Percentiles rank a stretch among this genome's conserved stretches.
phyloP scores from a whole-genome alignment of 2,888 invertebrate species.

The Apotomis turbidana region DNA sequence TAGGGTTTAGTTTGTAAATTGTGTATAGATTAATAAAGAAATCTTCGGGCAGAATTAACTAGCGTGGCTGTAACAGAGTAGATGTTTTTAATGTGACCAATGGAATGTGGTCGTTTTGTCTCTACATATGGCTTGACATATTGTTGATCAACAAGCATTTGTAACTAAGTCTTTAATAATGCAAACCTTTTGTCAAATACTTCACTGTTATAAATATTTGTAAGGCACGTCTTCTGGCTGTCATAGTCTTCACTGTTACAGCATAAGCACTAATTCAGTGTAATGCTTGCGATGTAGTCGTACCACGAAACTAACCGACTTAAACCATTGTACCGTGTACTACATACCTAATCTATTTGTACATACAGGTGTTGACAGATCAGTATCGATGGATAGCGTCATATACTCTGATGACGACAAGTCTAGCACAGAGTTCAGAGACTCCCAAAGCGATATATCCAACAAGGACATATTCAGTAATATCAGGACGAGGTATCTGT shows the following conservation, averaged over 20 bases:
- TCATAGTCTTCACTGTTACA: conserved; percentile 9
- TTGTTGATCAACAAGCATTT: too few relatives aligned
- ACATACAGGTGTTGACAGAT: conserved; percentile 77
- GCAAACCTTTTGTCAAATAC: background rate
- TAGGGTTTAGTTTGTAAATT: conserved; percentile 24
- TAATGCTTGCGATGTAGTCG: conserved; percentile 60
- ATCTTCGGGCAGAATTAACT: conserved; percentile 59
- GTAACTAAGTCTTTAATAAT: too few relatives aligned
- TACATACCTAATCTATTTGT: conserved; percentile 56
- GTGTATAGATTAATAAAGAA: conserved; percentile 24
- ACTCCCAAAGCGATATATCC: conserved; percentile 66
- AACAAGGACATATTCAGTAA: conserved; percentile 72
- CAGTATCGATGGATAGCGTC: conserved; percentile 73
- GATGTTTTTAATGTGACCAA: background rate
- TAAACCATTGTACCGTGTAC: conserved; percentile 39
- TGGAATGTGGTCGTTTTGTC: background rate
- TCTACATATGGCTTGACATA: background rate
- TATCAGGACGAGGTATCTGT: conserved; percentile 73
- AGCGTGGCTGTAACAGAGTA: conserved; percentile 48
- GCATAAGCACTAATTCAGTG: conserved; percentile 70
- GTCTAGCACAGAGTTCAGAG: conserved; percentile 58
- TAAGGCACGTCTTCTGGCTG: background rate
- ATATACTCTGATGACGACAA: conserved; percentile 65
- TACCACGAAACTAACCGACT: conserved; percentile 60
- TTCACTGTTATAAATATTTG: background rate